Base-by-base conservation (phyloP, 2,113 vertebrate species). In the Mystacornis crossleyi region DNA sequence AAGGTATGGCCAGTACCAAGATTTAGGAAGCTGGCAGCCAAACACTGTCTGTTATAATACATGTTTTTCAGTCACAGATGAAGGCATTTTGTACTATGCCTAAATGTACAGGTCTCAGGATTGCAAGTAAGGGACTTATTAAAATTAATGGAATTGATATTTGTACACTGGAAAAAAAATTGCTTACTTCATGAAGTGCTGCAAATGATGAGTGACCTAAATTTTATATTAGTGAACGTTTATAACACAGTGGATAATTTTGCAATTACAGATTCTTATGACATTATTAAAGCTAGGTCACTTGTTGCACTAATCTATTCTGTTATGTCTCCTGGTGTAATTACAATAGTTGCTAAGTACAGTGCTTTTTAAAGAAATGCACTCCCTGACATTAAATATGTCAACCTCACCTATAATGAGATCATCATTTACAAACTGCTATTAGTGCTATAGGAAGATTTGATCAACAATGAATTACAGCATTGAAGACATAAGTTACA, bases 251-350 rank as follows among this genome's bases (percentile, higher is more conserved):
- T 66, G 71, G 81, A 77, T 94, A 97, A 93, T 95, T 93, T 90
- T 91, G 67, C 78, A 93, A 91, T 95, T 92, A 90, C 60, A 81
- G 48, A 72, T 91, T 91, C 78, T 66, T 58, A 84, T 73, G 64
- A 85, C 72, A 88, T 93, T 96, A 92, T 95, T 96, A 96, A 97
- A 84, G 69, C 53, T 90, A 89, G 96, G 94, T 96, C 92, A 93
- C 53, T 66, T 96, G 90, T 72, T 90, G 45, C 69, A 80, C 47
- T 90, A 91, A 94, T 94, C 72, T 96, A 33, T 84, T 93, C 62
- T 83, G 53, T 93, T 94, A 60, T 90, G 71, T 62, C 79, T 87
- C 47, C 74, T 92, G 42, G 73, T 85, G 81, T 84, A 94, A 96
- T 95, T 96, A 81, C 26, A 83, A 71, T 86, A 90, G 74, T 88